phyloP scores from a whole-genome alignment of 1,140 invertebrate genomes.

The Euura saliciscinereae region DNA sequence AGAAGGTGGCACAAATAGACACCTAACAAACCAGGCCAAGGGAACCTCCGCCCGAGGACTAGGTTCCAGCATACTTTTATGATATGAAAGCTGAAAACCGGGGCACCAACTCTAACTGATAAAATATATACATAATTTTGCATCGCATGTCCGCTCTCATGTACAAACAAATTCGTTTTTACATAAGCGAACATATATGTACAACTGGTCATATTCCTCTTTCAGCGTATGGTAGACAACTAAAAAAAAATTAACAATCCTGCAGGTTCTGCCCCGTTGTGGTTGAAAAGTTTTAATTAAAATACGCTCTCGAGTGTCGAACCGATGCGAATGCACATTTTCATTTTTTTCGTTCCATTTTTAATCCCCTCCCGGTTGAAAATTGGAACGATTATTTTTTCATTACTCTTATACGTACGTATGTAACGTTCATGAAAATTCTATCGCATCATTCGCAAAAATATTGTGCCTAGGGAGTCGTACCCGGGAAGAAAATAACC shows the following conservation, averaged over 20 bases:
- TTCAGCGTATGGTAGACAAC: too few species aligned
- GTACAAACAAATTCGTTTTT: too few species aligned
- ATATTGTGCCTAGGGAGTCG: not conserved
- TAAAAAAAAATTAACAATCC: too few species aligned
- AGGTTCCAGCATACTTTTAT: not conserved
- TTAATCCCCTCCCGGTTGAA: not conserved
- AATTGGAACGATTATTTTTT: too few species aligned
- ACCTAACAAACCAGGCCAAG: not conserved
- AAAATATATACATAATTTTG: too few species aligned
- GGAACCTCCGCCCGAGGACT: not conserved
- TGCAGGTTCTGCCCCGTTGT: not conserved
- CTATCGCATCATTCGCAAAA: not conserved
- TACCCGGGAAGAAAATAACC: not conserved
- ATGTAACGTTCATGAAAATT: not conserved
- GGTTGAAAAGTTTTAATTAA: not conserved
- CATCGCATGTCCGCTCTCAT: too few species aligned
- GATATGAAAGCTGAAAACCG: not conserved
- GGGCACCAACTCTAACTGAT: too few species aligned
- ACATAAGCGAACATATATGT: not conserved
- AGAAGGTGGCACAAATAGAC: constrained; percentile 1
- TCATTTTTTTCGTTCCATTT: not conserved
- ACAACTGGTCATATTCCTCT: too few species aligned
- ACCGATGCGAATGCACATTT: not conserved
- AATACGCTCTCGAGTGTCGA: not conserved
- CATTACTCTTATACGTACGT: not conserved